Base-by-base conservation (phyloP, 2,113 vertebrate species). In the Sprattus sprattus region DNA sequence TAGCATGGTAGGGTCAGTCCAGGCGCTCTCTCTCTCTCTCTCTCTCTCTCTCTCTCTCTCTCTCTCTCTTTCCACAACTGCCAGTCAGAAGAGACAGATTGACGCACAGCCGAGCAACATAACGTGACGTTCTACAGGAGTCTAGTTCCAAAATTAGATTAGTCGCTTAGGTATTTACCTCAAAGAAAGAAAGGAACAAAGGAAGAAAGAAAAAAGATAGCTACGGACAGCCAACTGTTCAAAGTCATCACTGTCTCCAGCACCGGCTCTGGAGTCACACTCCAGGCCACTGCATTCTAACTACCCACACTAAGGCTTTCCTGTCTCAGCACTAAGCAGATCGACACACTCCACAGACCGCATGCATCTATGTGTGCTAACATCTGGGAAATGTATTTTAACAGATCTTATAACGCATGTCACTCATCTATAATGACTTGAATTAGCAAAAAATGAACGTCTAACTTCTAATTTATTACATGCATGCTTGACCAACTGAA, bases 1-100 rank as follows among this genome's bases (percentile, higher is more conserved):
- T 95, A 95, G 94, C 93, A 93, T 91, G 90, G 92, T 94, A 93
- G 95, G 94, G 94, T 94, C 94, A 94, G 89, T 90, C 91, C 90
- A 91, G 91, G 93, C 91, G 91, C 89, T 75, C 89, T 87, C 82
- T 83, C 83, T 82, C 90, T 87, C 88, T 84, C 22, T 91, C 92
- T 89, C 90, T 82, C 89, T 91, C 89, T 86, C 89, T 91, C 25
- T 71, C 25, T 75, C 28, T 78, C 25, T 78, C 25, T 13, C 71
- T 78, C 32, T 78, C 71, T 78, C 71, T 78, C 32, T 78, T 39
- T 78, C 71, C 25, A 32, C 71, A 78, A 78, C 71, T 78, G 71
- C 71, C 25, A 78, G 71, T 32, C 71, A 32, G 32, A 39, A 78
- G 32, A 32, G 71, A 78, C 71, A 78, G 71, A 78, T 78, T 78